Evolutionary conservation across 2,888 invertebrate species (phyloP).

Genomic region (Drepanosiphum platanoidis): DNA sequence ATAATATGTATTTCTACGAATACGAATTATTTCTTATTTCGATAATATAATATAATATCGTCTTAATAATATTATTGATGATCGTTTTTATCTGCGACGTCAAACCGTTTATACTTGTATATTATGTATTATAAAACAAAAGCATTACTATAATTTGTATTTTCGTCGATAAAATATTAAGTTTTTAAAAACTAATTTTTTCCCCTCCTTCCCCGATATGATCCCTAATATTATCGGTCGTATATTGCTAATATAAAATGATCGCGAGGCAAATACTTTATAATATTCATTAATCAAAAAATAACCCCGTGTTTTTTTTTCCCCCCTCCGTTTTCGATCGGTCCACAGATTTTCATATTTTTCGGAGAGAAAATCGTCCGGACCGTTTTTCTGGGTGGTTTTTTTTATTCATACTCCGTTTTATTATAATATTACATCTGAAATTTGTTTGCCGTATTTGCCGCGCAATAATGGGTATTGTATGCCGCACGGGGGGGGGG

Average conservation of each 20-base stretch:
- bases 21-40: no score
- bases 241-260: background rate
- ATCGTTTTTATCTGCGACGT: no score
- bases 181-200: background rate
- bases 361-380: background rate
- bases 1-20: no score
- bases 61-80: no score
- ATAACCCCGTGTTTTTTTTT: background rate
- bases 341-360: background rate
- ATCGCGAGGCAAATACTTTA: background rate
- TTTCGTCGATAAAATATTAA: background rate
- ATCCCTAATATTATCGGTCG: background rate
- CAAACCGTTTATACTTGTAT: no score
- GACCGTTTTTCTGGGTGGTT: background rate
- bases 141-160: background rate
- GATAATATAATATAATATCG: no score
- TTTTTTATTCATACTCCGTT: background rate
- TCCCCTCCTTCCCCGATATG: background rate
- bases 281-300: background rate
- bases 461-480: background rate
- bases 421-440: background rate
- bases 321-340: background rate
- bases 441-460: background rate
- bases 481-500: no score
- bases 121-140: no score